Percentiles rank a stretch among this genome's conserved stretches.
phyloP scores from a whole-genome alignment of 2,888 invertebrate genomes.

The Aphodius sticticus region DNA sequence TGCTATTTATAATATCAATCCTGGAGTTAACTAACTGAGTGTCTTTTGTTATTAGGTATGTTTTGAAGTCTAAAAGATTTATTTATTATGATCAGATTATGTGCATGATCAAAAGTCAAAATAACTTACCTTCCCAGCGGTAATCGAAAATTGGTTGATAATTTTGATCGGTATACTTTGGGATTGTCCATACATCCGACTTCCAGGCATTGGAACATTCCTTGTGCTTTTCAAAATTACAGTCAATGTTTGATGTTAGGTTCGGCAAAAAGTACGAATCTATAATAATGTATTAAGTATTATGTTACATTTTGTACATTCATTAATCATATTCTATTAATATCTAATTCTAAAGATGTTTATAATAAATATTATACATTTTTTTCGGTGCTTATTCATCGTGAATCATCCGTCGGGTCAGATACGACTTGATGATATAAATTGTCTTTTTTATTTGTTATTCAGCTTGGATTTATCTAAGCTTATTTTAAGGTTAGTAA shows the following conservation, averaged over 20 bases:
- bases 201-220: constrained; percentile 51
- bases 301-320: neutral
- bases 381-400: too few species aligned
- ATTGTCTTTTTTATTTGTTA: too few species aligned
- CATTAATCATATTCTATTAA: too few species aligned
- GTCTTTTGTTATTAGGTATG: constrained; percentile 47
- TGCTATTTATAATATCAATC: constrained; percentile 47
- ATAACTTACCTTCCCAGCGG: constrained; percentile 54
- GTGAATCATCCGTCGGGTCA: too few species aligned
- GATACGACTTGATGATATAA: too few species aligned
- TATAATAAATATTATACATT: too few species aligned
- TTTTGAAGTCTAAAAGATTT: constrained; percentile 50
- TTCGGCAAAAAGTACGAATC: constrained; percentile 52
- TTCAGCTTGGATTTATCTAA: too few species aligned
- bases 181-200: constrained; percentile 52
- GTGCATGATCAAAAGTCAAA: neutral
- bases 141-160: constrained; percentile 51
- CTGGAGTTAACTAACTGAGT: constrained; percentile 48
- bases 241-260: constrained; percentile 50
- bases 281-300: constrained; percentile 40
- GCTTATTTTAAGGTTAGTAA: too few species aligned
- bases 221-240: constrained; percentile 50
- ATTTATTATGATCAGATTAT: neutral
- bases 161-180: constrained; percentile 48
- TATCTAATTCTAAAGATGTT: too few species aligned